Percentiles rank a stretch among this genome's conserved stretches.
Evolutionary conservation across 2,113 vertebrate genomes (phyloP).

Genomic region (Columba livia): DNA sequence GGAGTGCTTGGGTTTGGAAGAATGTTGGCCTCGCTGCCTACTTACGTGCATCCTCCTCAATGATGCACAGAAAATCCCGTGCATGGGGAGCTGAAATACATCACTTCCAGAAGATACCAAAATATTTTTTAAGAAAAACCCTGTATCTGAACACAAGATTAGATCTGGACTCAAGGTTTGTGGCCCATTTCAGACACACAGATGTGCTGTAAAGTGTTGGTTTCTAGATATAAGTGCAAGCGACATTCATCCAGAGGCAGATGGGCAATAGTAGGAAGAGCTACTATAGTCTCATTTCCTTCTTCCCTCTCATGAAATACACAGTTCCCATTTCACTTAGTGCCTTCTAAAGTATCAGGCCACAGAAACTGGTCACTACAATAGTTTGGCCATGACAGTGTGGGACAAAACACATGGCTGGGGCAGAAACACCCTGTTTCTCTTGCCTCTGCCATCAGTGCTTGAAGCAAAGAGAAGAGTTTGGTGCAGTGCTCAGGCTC

Average conservation of each 20-base stretch:
- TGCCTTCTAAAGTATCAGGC: background rate
- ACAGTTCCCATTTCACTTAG: background rate
- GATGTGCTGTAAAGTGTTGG: background rate
- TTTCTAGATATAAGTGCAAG: background rate
- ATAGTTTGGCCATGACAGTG: background rate
- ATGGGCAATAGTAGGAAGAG: fast-evolving
- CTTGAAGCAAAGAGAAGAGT: background rate
- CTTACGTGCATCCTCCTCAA: constrained; percentile 41
- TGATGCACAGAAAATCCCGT: constrained; percentile 1
- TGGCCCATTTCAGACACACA: background rate
- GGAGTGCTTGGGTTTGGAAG: constrained; percentile 35
- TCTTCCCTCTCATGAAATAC: background rate
- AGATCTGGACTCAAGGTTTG: background rate
- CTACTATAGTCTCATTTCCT: background rate
- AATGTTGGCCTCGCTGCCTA: constrained; percentile 46
- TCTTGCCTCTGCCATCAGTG: background rate
- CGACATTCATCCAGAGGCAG: background rate
- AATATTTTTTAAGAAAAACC: background rate
- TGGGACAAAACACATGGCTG: background rate
- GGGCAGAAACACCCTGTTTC: background rate
- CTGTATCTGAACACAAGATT: background rate
- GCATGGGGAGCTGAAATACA: constrained; percentile 39
- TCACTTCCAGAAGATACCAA: constrained; percentile 23
- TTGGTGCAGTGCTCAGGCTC: background rate
- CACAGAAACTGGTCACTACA: background rate